Percentiles rank a stretch among this genome's conserved stretches.
Conservation (phyloP, 2,113 vertebrate genomes). For the Machaerirhynchus nigripectus region DNA sequence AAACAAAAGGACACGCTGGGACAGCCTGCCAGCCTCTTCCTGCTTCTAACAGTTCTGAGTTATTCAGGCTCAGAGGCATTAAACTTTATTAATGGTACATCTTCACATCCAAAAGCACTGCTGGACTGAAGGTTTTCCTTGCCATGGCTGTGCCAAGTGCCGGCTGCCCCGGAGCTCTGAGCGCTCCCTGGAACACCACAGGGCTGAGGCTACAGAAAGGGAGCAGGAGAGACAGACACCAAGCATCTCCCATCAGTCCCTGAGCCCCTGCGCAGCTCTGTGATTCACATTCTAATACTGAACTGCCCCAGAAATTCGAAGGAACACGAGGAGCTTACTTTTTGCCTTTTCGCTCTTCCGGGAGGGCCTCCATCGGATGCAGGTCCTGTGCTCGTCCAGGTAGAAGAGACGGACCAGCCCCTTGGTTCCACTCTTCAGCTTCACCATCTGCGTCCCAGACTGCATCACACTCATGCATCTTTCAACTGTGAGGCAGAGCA, state of each 20-base stretch:
- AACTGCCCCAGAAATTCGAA: background rate
- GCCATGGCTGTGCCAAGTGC: background rate
- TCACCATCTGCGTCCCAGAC: conserved; percentile 99
- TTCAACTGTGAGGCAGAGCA: conserved; percentile 83
- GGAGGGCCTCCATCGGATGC: conserved; percentile 95
- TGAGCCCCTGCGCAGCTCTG: accelerated
- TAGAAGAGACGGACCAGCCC: conserved; percentile 95
- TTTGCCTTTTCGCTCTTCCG: conserved; percentile 97
- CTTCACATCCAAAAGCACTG: background rate
- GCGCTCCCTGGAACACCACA: accelerated
- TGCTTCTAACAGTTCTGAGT: background rate
- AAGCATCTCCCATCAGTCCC: background rate
- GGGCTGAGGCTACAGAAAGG: background rate
- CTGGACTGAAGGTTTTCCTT: background rate
- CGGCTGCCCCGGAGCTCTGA: accelerated
- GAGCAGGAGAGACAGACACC: background rate
- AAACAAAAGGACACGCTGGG: background rate
- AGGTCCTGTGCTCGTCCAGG: conserved; percentile 95
- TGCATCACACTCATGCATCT: conserved; percentile 99
- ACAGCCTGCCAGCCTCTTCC: background rate
- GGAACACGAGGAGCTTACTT: conserved; percentile 76
- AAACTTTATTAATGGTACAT: background rate
- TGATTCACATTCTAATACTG: background rate
- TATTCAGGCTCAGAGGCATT: background rate
- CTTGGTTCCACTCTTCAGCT: conserved; percentile 94